phyloP scores from a whole-genome alignment of 2,888 invertebrate species.

The Chrysotoxum bicinctum region DNA sequence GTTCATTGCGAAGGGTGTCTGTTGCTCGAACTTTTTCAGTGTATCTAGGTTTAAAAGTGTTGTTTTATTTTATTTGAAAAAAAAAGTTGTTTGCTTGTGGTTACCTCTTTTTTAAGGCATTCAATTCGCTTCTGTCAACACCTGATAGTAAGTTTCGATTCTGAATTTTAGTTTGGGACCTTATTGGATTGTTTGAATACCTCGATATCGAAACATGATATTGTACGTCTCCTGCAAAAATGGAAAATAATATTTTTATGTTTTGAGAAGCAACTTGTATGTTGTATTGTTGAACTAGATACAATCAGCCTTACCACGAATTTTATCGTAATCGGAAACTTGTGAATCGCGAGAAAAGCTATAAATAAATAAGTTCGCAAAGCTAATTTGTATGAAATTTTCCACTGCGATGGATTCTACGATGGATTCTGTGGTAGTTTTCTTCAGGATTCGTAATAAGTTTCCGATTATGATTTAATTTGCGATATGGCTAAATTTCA shows the following conservation, averaged over 20 bases:
- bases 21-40: conserved; percentile 71
- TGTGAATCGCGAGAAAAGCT: too few relatives aligned
- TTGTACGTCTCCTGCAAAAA: conserved; percentile 83
- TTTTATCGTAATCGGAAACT: too few relatives aligned
- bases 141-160: conserved; percentile 84
- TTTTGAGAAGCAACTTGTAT: too few relatives aligned
- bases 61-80: neutral
- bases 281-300: too few relatives aligned
- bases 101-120: conserved; percentile 75
- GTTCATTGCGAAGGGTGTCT: conserved; percentile 75
- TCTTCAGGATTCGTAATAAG: too few relatives aligned
- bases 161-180: conserved; percentile 83
- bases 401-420: too few relatives aligned
- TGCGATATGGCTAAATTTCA: too few relatives aligned
- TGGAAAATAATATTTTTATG: neutral
- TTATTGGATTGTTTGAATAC: conserved; percentile 85
- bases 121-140: conserved; percentile 83
- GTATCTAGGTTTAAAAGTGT: conserved; percentile 57
- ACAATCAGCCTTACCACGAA: too few relatives aligned
- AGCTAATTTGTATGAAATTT: too few relatives aligned
- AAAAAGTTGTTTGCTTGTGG: neutral
- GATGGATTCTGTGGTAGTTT: too few relatives aligned
- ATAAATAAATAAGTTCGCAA: too few relatives aligned
- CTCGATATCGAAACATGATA: conserved; percentile 85
- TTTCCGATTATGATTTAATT: too few relatives aligned